Conservation (phyloP, 2,888 invertebrate genomes). For the Pristionchus japonicus region DNA sequence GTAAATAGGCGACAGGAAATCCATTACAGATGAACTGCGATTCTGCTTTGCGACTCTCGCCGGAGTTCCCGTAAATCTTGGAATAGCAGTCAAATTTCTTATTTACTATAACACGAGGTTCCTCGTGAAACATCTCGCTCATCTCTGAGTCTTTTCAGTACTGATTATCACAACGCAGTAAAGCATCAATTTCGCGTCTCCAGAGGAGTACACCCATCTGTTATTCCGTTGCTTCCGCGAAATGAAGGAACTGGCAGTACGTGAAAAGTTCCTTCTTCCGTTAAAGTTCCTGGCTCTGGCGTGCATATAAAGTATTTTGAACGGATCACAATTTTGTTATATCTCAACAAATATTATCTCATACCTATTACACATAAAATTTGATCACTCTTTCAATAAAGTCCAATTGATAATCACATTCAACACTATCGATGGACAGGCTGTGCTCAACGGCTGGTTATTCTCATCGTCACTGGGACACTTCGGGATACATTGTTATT, state of each 20-base stretch:
- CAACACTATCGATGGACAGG: too few species aligned
- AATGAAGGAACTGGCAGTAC: too few species aligned
- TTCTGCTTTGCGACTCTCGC: not conserved
- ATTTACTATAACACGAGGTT: not conserved
- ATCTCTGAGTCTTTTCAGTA: not conserved
- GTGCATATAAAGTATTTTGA: too few species aligned
- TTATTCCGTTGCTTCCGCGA: not conserved
- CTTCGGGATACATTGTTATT: too few species aligned
- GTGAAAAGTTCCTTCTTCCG: not conserved
- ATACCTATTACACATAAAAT: not conserved
- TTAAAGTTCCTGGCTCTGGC: too few species aligned
- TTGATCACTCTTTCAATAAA: not conserved
- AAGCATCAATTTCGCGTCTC: not conserved
- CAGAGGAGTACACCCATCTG: not conserved
- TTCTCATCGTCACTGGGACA: too few species aligned
- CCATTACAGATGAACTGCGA: not conserved
- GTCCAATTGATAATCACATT: not conserved
- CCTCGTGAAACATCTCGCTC: not conserved
- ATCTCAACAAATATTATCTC: not conserved
- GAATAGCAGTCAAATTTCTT: not conserved
- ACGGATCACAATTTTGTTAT: not conserved
- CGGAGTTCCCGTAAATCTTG: not conserved
- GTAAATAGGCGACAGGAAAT: too few species aligned
- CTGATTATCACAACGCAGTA: not conserved
- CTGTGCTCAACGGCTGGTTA: too few species aligned